A percentile compares a stretch with the other conserved stretches of the same genome.
Conservation (phyloP, 2,888 invertebrate genomes). For the Coenonympha arcania region DNA sequence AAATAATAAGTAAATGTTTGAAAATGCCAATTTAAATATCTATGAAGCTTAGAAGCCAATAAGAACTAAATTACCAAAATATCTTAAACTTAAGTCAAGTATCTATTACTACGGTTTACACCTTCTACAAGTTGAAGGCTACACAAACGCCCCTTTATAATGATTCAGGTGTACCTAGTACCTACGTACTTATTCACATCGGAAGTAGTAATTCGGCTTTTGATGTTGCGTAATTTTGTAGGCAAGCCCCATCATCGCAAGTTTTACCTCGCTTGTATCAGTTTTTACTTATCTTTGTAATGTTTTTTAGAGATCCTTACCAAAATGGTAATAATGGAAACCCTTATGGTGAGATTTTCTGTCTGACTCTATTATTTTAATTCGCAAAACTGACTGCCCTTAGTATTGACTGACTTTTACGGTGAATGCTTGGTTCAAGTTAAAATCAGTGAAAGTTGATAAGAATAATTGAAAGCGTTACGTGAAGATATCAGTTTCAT, state of each 20-base stretch:
- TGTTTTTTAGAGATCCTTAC: too few relatives aligned
- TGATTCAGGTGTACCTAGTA: background rate
- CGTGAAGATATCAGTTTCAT: slow-evolving; percentile 68
- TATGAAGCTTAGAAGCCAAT: too few relatives aligned
- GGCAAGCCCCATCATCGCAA: background rate
- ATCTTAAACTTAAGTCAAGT: too few relatives aligned
- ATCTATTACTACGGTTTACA: too few relatives aligned
- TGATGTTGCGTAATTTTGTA: slow-evolving; percentile 3
- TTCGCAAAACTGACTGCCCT: too few relatives aligned
- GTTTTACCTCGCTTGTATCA: background rate
- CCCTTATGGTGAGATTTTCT: too few relatives aligned
- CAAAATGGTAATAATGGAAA: too few relatives aligned
- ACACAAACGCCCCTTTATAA: background rate
- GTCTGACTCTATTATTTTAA: too few relatives aligned
- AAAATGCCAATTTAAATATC: too few relatives aligned
- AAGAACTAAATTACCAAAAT: too few relatives aligned
- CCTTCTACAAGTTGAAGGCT: slow-evolving; percentile 6
- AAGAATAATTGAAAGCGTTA: slow-evolving; percentile 56
- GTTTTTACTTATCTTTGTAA: background rate
- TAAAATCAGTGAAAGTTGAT: slow-evolving; percentile 63
- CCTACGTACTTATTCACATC: background rate
- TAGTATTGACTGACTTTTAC: too few relatives aligned
- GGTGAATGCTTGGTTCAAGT: slow-evolving; percentile 29
- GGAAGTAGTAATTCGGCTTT: slow-evolving; percentile 8
- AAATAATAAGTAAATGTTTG: too few relatives aligned